Evolutionary conservation across 2,113 vertebrate species (phyloP), one percentile per base, ranked within the genome.

Genomic region (Furnarius figulus): DNA sequence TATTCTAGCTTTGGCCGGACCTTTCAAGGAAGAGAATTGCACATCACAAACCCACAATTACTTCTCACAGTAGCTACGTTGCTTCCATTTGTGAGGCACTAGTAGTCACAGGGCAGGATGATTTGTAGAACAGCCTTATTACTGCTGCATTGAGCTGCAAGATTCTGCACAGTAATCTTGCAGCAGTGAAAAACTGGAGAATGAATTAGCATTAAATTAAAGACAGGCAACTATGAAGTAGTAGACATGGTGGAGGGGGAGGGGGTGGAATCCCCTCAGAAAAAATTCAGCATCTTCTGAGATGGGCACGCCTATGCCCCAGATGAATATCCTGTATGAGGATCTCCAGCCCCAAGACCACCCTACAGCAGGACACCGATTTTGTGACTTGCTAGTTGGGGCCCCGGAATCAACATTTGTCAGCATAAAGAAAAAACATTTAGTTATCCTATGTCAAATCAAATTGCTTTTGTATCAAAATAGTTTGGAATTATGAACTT

Each of bases 201-300:
- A 49, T 28, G 14, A n/a, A n/a, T 56, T 10, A 10, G 25, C 14
- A 25, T 47, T 7, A 63, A 82, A 44, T 72, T 75, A 67, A 56
- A 80, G 27, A 65, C 9, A 24, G 4, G 5, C 39, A 61, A 42
- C 53, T 58, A 9, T 9, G 50, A 85, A 77, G 13, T 14, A 44
- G 8, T 18, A 87, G 46, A 55, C 16, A n/a, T 10, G 7, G 14
- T 3, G 8, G 6, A 40, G 0, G 4, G 16, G 20, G 35, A 42
- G 8, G 6, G 14, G 0, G 4, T 16, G 20, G 35, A 42, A 39
- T n/a, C 7, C 6, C 5, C 35, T 4, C 0, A 1, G 17, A 53
- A 50, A 63, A 88, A 68, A 23, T 15, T 66, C 17, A 68, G 4
- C 19, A 22, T 67, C 59, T 53, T 42, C 33, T 42, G 35, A 44